phyloP scores from a whole-genome alignment of 2,888 invertebrate genomes.

The Ornithoptera priamus region DNA sequence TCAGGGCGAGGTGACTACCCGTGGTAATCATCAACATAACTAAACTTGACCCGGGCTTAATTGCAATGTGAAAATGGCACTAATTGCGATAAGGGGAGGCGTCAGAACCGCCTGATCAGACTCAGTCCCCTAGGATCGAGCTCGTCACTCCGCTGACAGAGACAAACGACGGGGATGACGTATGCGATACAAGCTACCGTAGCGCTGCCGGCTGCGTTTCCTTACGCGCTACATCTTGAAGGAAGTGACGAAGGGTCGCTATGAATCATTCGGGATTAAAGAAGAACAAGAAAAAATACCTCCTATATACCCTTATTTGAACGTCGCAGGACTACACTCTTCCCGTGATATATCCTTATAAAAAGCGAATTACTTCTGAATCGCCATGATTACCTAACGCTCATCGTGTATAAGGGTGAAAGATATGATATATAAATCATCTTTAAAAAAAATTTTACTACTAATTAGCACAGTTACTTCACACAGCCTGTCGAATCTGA shows the following conservation, averaged over 20 bases:
- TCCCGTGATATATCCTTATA: no score
- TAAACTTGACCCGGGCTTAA: constrained; percentile 7
- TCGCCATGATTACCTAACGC: no score
- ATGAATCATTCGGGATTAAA: constrained; percentile 3
- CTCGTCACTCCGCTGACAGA: constrained; percentile 34
- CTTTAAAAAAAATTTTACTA: no score
- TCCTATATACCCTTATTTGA: no score
- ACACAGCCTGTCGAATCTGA: no score
- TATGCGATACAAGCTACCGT: constrained; percentile 10
- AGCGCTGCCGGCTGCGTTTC: not conserved
- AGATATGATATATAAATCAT: no score
- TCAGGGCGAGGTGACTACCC: constrained; percentile 9
- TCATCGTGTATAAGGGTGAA: no score
- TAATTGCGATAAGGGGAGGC: constrained; percentile 16
- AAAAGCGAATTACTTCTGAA: no score
- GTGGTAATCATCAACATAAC: constrained; percentile 21
- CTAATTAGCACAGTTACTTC: no score
- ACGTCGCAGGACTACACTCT: no score
- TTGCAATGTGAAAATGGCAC: constrained; percentile 15
- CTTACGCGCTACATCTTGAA: not conserved
- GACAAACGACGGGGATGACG: constrained; percentile 34
- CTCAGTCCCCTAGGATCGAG: constrained; percentile 26
- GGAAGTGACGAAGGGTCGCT: not conserved
- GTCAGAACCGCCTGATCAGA: constrained; percentile 9
- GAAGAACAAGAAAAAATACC: not conserved